Evolutionary conservation across 2,888 invertebrate species (phyloP).

Genomic region (Eubasilissa splendida): DNA sequence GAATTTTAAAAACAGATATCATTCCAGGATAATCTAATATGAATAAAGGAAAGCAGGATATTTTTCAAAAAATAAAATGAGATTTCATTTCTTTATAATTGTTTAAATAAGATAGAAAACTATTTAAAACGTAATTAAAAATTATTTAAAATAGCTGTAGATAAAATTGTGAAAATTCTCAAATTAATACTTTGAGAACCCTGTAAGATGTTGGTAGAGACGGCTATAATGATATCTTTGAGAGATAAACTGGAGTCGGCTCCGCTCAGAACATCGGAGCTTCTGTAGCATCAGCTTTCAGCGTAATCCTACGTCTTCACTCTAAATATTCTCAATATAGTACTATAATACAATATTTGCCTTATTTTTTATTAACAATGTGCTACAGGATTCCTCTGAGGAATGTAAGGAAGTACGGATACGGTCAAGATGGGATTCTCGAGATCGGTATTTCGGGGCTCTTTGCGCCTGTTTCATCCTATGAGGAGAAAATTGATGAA

Average conservation of each 20-base stretch:
- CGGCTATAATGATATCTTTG: slow-evolving; percentile 21
- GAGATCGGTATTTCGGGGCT: too few relatives aligned
- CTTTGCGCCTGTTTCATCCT: too few relatives aligned
- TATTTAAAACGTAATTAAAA: neutral
- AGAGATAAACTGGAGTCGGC: neutral
- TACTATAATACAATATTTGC: neutral
- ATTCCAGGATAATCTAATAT: too few relatives aligned
- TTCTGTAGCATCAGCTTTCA: slow-evolving; percentile 18
- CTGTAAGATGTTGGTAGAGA: neutral
- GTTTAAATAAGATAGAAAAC: neutral
- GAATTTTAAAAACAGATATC: too few relatives aligned
- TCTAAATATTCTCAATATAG: neutral
- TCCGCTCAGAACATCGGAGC: neutral
- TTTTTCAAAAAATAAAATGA: too few relatives aligned
- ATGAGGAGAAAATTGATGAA: too few relatives aligned
- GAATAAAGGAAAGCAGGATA: too few relatives aligned
- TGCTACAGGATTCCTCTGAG: neutral
- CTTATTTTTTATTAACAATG: slow-evolving; percentile 15
- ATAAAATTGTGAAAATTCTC: neutral
- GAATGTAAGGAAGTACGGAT: neutral
- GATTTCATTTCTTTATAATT: neutral
- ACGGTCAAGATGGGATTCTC: slow-evolving; percentile 13
- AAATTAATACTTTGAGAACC: neutral
- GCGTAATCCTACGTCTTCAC: slow-evolving; percentile 17
- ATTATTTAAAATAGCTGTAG: neutral